Base-by-base conservation (phyloP, 2,797 vertebrate genomes). In the Scolopax rusticola region DNA sequence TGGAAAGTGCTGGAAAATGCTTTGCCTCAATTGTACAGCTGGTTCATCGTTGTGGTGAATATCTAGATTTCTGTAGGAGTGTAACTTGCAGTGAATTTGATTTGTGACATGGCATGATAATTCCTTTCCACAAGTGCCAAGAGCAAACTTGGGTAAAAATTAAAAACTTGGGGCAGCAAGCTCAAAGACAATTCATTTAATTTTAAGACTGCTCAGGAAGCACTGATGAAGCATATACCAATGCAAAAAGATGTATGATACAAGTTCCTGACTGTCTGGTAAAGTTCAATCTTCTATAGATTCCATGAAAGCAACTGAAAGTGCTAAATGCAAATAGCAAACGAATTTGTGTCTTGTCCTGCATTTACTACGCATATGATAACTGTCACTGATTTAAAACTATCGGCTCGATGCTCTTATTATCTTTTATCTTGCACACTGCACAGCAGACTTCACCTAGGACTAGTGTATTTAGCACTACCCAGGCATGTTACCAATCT, bases 31-130 rank as follows among this genome's bases (percentile, higher is more conserved):
- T 17, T 32, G 17, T 38, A 76, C 6, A 10, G 30, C 38, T 92
- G 33, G 13, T 54, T 86, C 38, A 40, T 25, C 4, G 0, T 3
- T 85, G 24, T 67, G 21, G 47, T 60, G 41, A 11, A 11, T 19
- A 41, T 18, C 6, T 73, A 33, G 27, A n/a, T 47, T 81, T 57
- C 19, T 1, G 1, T 1, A 89, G 60, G 36, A 74, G 15, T 8
- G 18, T 24, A 79, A 38, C 20, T 15, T 45, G 27, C 45, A 82
- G 12, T 56, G 41, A 65, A 57, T 73, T 11, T 73, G 48, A 84
- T 15, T 70, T 0, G 2, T 53, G 25, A 64, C 28, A 50, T 3
- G 5, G 36, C 14, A 54, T 2, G 4, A 12, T 16, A 51, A 68
- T 40, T 75, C 60, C 19, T 67, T 63, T 67, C 40, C 25, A 17